Evolutionary conservation across 1,140 invertebrate species (phyloP).

Genomic region (Procambarus clarkii): DNA sequence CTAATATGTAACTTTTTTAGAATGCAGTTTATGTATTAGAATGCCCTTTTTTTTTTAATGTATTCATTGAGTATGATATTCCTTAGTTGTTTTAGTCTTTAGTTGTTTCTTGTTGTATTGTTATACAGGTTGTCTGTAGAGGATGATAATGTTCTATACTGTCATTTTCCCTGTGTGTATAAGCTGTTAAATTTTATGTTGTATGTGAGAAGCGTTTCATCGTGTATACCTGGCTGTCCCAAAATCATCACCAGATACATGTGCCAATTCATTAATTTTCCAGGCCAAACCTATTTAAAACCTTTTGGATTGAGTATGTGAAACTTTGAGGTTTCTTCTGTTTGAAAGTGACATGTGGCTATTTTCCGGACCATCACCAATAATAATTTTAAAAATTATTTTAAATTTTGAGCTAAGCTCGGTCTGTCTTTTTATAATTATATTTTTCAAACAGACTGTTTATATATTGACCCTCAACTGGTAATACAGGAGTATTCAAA

Average conservation of each 20-base stretch:
- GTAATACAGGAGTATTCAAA: too few species aligned
- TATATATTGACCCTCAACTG: too few species aligned
- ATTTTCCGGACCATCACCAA: too few species aligned
- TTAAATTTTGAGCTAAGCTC: too few species aligned
- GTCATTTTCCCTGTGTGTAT: background rate
- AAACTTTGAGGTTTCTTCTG: too few species aligned
- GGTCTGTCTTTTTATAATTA: too few species aligned
- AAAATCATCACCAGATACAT: background rate
- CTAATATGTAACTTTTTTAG: background rate
- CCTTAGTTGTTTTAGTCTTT: background rate
- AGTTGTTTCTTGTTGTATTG: background rate
- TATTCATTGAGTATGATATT: background rate
- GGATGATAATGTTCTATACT: background rate
- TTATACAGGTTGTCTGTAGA: background rate
- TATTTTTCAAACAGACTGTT: too few species aligned
- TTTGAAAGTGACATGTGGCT: too few species aligned
- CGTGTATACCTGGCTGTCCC: background rate
- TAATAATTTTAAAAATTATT: too few species aligned
- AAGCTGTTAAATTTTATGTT: background rate
- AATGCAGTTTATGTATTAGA: background rate
- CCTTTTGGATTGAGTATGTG: too few species aligned
- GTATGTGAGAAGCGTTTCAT: background rate
- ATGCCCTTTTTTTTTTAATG: background rate
- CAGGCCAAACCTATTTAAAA: background rate
- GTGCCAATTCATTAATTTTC: background rate